Evolutionary conservation across 2,888 invertebrate genomes (phyloP), one percentile per base, ranked within the genome.

Genomic region (Tipula unca): DNA sequence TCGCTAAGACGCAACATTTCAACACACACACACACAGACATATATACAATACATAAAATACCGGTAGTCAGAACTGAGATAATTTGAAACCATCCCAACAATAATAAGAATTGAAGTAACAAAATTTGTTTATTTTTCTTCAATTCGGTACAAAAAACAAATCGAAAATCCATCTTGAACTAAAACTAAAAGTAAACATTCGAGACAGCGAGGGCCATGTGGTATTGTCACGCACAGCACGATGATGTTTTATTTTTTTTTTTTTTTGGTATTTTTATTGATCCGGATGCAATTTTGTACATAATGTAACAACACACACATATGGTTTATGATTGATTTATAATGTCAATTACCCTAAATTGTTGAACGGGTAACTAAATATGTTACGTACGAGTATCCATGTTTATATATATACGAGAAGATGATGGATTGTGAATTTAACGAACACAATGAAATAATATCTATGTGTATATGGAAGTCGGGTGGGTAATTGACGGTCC

Each of bases 141-240:
- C 69, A 69, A 69, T 0, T 69, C 69, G 69, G 20, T 69, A 25
- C 32, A 32, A 69, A 25, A 69, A 20, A 69, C 8, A 25, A 25
- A 25, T 8, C 1, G 13, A 69, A 69, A 25, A 25, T 69, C 25
- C 69, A 69, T 69, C 69, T 69, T 14, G 69, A 69, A 69, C n/a
- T n/a, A n/a, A n/a, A 25, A 48, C 10, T 39, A 10, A 69, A 69
- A 20, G 25, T 69, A 69, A 69, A 69, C 69, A 69, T 25, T 69
- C 25, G 13, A 69, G 69, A 69, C 69, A 20, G 25, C 69, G 69
- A 69, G 25, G 69, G 69, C 69, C 69, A 69, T 69, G 69, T 69
- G 69, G 69, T 69, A 69, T 69, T 69, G 69, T 69, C 69, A 69
- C 25, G 69, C 69, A 69, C 69, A 69, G 69, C 69, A 69, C n/a